Evolutionary conservation across 1,140 invertebrate genomes (phyloP), one percentile per base, ranked within the genome.

Genomic region (Charaxes varanes): DNA sequence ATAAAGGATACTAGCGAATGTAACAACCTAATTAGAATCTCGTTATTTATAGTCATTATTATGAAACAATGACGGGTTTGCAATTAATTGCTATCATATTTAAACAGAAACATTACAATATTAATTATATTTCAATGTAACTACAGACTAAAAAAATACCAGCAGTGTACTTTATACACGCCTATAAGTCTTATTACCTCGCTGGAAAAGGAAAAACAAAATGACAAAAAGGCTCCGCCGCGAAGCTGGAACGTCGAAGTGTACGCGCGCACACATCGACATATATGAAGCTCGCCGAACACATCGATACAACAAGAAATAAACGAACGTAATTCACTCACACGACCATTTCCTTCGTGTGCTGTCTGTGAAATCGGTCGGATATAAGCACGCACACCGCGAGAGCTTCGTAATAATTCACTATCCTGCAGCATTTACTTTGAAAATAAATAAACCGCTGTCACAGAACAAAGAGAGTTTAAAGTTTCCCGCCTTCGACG

Each of bases 161-260:
- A 12, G 2, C 24, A 2, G 24, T 27, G 2, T 12, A 4, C 16
- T 13, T 12, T 10, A 22, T 6, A 8, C 12, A 36, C 23, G 8
- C 34, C 34, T 41, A 35, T 47, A 40, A 40, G 34, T 49, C 48
- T 43, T 60, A 55, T 54, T 62, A 36, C 53, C 53, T 48, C 44
- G 57, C 52, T 54, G 52, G 38, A 56, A 57, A 52, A 74, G 66
- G 63, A 77, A 82, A 80, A 80, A 82, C 69, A 80, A 82, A 77
- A 74, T 60, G 60, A 79, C 59, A 77, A 80, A 78, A 82, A 77
- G 76, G 68, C 71, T 76, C 50, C 52, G 63, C 65, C 52, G 67
- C 69, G 60, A 66, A 53, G 68, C 58, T 57, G 58, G 36, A 53
- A 41, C 50, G 48, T 62, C 56, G 38, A 59, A 59, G 69, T 70